Conservation (phyloP, 2,797 vertebrate species). For the Streptopelia turtur region DNA sequence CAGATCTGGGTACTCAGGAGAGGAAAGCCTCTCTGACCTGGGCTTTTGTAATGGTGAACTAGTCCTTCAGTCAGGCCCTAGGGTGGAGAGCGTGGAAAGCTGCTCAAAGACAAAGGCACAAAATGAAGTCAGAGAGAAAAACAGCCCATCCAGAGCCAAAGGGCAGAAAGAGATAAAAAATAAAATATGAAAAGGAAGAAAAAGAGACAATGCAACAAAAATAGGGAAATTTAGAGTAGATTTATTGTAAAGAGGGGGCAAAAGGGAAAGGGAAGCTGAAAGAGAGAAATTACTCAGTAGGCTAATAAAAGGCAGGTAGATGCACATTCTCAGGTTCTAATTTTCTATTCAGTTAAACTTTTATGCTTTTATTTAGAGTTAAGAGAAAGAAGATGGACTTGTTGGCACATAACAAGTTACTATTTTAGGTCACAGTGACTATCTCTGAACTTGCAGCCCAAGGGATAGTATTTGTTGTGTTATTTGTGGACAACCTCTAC, state of each 20-base stretch:
- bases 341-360: neutral
- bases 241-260: neutral
- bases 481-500: neutral
- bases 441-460: neutral
- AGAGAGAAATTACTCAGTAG: neutral
- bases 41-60: neutral
- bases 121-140: neutral
- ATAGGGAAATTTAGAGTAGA: neutral
- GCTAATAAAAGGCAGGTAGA: neutral
- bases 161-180: neutral
- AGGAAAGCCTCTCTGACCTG: neutral
- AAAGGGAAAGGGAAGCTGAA: neutral
- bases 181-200: neutral
- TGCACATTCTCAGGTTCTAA: neutral
- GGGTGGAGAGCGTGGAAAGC: neutral
- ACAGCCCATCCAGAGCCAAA: neutral
- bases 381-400: neutral
- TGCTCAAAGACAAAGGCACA: neutral
- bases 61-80: neutral
- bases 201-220: neutral
- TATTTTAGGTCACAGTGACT: neutral
- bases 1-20: neutral
- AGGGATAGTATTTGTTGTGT: neutral
- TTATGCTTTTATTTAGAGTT: neutral
- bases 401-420: neutral